Conservation (phyloP, 2,113 vertebrate species). For the Mesocricetus auratus region DNA sequence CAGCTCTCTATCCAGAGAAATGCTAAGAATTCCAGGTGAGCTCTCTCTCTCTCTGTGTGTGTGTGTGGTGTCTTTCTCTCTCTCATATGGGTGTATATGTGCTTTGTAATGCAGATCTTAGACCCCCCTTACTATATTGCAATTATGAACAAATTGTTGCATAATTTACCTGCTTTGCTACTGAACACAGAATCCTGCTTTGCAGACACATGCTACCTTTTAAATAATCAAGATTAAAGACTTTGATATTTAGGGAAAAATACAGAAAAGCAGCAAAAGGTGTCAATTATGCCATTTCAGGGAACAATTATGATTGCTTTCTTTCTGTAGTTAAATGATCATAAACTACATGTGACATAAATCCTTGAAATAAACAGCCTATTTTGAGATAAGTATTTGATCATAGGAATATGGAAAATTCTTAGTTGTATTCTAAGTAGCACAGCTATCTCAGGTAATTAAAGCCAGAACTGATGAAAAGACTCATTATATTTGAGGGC, state of each 20-base stretch:
- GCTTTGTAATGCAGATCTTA: neutral
- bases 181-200: slow-evolving; percentile 19
- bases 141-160: neutral
- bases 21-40: neutral
- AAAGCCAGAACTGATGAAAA: slow-evolving; percentile 32
- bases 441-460: slow-evolving; percentile 11
- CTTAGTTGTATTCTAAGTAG: neutral
- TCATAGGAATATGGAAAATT: neutral
- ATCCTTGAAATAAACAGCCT: slow-evolving; percentile 58
- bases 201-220: neutral
- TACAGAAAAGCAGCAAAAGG: slow-evolving; percentile 23
- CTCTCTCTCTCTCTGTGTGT: neutral
- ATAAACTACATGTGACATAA: slow-evolving; percentile 16
- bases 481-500: neutral
- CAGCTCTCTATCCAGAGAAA: neutral
- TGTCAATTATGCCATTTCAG: slow-evolving; percentile 55
- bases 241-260: slow-evolving; percentile 48
- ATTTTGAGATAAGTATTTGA: slow-evolving; percentile 34
- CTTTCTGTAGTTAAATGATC: slow-evolving; percentile 55
- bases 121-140: neutral
- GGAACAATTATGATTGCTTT: slow-evolving; percentile 35
- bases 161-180: neutral
- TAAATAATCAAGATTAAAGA: slow-evolving; percentile 40
- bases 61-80: too few relatives aligned
- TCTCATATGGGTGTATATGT: neutral